Conservation (phyloP, 2,888 invertebrate species). For the Brenthis hecate region DNA sequence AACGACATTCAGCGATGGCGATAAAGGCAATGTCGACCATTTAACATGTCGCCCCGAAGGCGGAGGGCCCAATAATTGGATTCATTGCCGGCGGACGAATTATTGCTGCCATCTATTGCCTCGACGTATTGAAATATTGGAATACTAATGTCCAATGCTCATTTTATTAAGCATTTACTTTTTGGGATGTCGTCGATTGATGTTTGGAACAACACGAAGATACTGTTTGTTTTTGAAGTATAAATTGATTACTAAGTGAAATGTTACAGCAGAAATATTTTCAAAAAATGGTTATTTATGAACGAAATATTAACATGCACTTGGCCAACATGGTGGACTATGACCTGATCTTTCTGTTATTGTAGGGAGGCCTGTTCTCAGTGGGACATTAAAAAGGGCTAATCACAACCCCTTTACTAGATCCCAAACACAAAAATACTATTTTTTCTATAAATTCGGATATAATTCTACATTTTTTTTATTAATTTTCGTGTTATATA, state of each 20-base stretch:
- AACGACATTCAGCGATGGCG: constrained; percentile 34
- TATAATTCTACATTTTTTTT: neutral
- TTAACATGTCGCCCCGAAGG: constrained; percentile 63
- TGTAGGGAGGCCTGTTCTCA: no score
- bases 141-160: constrained; percentile 32
- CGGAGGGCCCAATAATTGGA: constrained; percentile 71
- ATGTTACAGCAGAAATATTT: no score
- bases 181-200: neutral
- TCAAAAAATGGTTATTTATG: no score
- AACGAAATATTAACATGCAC: no score
- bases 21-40: constrained; percentile 60
- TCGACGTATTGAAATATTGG: constrained; percentile 48
- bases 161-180: constrained; percentile 42
- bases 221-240: no score
- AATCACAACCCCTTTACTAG: no score
- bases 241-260: no score
- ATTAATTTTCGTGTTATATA: neutral
- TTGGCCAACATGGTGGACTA: no score
- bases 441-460: neutral
- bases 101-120: constrained; percentile 67
- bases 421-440: no score
- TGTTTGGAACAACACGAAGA: neutral
- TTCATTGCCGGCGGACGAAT: constrained; percentile 68
- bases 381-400: no score
- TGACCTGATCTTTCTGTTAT: no score